phyloP scores from a whole-genome alignment of 2,113 vertebrate genomes.

The Saguinus imperator region DNA sequence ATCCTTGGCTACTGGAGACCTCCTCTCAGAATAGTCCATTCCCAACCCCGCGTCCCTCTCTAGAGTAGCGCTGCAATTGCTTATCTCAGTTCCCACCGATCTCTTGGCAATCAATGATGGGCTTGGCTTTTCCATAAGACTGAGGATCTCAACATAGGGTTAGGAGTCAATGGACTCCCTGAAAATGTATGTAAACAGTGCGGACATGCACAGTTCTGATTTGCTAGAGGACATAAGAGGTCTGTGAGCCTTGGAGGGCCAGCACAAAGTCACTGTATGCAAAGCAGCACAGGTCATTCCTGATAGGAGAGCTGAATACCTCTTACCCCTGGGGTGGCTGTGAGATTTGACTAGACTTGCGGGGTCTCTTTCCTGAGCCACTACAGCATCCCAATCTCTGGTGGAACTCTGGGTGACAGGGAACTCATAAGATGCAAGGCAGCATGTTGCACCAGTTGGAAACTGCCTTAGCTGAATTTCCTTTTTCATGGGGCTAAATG shows the following conservation, averaged over 20 bases:
- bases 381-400: background rate
- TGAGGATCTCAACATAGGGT: background rate
- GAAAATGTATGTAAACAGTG: background rate
- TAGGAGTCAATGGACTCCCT: background rate
- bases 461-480: background rate
- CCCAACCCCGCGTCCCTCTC: background rate
- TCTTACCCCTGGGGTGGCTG: background rate
- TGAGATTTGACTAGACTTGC: background rate
- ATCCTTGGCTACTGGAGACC: background rate
- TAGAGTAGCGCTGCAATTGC: background rate
- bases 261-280: background rate
- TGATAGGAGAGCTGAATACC: background rate
- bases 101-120: background rate
- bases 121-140: background rate
- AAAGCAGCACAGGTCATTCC: background rate
- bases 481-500: background rate
- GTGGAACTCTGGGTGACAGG: background rate
- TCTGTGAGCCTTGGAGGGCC: background rate
- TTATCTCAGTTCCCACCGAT: background rate
- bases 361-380: background rate
- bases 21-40: background rate
- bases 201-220: background rate
- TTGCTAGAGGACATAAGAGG: background rate
- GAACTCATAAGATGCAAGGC: background rate
- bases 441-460: background rate